These are phyloP conservation scores for Apodemus sylvaticus DNA, from an alignment of 2,113 vertebrate genomes.

Conservation along the genomic window DNA sequence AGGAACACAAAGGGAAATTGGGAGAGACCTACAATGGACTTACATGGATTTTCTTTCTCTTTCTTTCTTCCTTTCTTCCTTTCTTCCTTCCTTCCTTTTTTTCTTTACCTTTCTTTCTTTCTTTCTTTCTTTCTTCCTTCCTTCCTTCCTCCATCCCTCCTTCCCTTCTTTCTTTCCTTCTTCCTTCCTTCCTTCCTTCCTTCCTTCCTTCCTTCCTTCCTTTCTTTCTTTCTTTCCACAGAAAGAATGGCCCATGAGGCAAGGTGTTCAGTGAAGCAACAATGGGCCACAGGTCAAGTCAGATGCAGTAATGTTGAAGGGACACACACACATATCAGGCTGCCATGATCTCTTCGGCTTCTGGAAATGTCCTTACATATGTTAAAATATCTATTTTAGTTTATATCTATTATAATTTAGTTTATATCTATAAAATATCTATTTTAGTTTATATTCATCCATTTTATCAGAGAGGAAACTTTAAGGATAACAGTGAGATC, in stretches of 20 bases:
- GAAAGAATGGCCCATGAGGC: slow-evolving; percentile 77
- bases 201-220: no score
- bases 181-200: no score
- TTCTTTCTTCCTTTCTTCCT: slow-evolving; percentile 62
- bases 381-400: slow-evolving; percentile 41
- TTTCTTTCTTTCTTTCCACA: slow-evolving; percentile 3
- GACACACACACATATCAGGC: not conserved
- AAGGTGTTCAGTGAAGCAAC: slow-evolving; percentile 78
- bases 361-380: slow-evolving; percentile 40
- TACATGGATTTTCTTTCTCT: slow-evolving; percentile 60
- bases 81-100: no score
- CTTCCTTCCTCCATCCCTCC: no score
- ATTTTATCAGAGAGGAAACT: not conserved
- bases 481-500: not conserved
- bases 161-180: no score
- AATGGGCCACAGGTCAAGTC: slow-evolving; percentile 69
- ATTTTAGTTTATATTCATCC: not conserved
- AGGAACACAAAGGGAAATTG: slow-evolving; percentile 82
- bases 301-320: slow-evolving; percentile 58
- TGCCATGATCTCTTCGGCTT: slow-evolving; percentile 60
- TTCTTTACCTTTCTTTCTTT: slow-evolving; percentile 1
- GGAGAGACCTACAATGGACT: slow-evolving; percentile 81
- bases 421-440: slow-evolving; percentile 2
- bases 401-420: slow-evolving; percentile 60
- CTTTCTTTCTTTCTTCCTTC: not conserved